These are phyloP conservation scores for Calyptomena viridis DNA, from an alignment of 2,113 vertebrate species.

Conservation along the genomic window DNA sequence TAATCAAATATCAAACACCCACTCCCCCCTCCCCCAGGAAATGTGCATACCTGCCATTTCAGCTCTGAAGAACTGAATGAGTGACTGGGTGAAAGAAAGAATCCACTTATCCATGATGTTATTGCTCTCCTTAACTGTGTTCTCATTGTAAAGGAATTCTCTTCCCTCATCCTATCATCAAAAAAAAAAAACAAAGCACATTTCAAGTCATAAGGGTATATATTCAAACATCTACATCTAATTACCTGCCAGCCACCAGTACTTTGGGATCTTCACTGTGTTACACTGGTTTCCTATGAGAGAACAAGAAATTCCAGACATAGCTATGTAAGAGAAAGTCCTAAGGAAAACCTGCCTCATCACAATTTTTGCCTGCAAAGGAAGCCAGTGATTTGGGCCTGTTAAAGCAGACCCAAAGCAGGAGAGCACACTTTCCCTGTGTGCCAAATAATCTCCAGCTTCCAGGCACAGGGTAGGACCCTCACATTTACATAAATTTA, in stretches of 20 bases:
- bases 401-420: background rate
- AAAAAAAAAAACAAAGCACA: conserved; percentile 32
- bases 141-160: conserved; percentile 90
- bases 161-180: conserved; percentile 82
- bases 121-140: conserved; percentile 78
- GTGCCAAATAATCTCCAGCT: background rate
- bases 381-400: background rate
- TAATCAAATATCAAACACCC: background rate
- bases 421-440: background rate
- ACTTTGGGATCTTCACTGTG: background rate
- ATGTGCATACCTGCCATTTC: conserved; percentile 88
- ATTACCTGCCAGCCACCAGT: background rate
- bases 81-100: conserved; percentile 94
- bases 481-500: background rate
- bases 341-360: background rate
- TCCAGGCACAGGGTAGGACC: background rate
- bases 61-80: conserved; percentile 90
- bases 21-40: background rate
- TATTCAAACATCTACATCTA: background rate
- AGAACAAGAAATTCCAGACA: background rate
- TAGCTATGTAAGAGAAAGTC: background rate
- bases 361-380: background rate
- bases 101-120: conserved; percentile 98
- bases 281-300: background rate
- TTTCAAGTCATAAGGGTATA: background rate